Percentiles rank a stretch among this genome's conserved stretches.
Conservation (phyloP, 2,797 vertebrate genomes). For the Xiphorhynchus erythropygius region DNA sequence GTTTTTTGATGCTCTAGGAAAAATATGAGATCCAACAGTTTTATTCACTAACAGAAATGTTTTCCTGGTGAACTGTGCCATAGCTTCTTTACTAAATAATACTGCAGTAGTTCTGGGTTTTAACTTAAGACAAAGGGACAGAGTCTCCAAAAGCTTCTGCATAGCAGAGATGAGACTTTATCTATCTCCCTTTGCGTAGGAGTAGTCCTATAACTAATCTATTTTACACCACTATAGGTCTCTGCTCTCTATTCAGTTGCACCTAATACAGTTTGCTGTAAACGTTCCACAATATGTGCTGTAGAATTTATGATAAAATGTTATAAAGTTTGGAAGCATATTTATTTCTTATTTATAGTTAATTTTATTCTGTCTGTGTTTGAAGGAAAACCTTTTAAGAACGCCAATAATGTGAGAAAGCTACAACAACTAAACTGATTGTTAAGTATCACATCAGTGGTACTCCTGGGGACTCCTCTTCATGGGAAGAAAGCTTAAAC, state of each 20-base stretch:
- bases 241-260: conserved; percentile 24
- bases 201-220: conserved; percentile 29
- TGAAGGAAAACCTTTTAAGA: conserved; percentile 79
- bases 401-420: conserved; percentile 71
- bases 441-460: conserved; percentile 75
- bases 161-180: background rate
- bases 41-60: conserved; percentile 53
- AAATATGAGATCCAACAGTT: conserved; percentile 6
- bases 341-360: conserved; percentile 76
- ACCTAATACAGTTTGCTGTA: conserved; percentile 64
- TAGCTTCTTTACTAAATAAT: conserved; percentile 52
- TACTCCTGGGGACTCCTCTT: conserved; percentile 72
- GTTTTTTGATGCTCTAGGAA: background rate
- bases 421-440: conserved; percentile 77
- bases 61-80: conserved; percentile 11
- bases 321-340: conserved; percentile 68
- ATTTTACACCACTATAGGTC: conserved; percentile 21
- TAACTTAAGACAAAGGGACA: conserved; percentile 5
- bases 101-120: background rate
- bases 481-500: conserved; percentile 79
- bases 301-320: conserved; percentile 76
- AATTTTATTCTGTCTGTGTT: conserved; percentile 71
- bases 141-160: background rate
- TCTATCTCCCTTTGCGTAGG: conserved; percentile 8
- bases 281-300: conserved; percentile 57